Evolutionary conservation across 2,113 vertebrate species (phyloP), one percentile per base, ranked within the genome.

Genomic region (Regulus satrapa): DNA sequence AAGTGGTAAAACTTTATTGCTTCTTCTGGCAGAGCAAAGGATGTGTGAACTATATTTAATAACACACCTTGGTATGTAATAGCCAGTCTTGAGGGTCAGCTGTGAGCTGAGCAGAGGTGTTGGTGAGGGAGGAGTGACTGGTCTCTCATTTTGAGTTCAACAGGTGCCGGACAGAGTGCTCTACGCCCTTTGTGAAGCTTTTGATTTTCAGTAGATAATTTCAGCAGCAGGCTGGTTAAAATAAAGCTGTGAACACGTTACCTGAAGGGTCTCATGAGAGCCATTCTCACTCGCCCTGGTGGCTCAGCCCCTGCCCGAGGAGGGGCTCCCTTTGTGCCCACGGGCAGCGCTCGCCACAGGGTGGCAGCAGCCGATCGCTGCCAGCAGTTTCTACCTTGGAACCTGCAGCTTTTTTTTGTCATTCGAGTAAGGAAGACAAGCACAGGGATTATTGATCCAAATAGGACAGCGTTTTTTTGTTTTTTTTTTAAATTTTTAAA

Each of bases 301-400:
- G 58, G 48, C 6, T 89, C 48, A 36, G 56, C 26, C 7, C 9
- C 21, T 83, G 36, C 66, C 1, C 1, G 40, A 21, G 75, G 10
- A 74, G 46, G 36, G 49, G 3, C 41, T 34, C 3, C 23, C n/a
- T n/a, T n/a, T n/a, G n/a, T n/a, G n/a, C n/a, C n/a, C n/a, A n/a
- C n/a, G n/a, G n/a, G n/a, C n/a, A n/a, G n/a, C n/a, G n/a, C n/a
- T n/a, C n/a, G n/a, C 94, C 95, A 81, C 68, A 38, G 54, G 96
- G 78, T 16, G 52, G 95, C 95, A 95, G 73, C 67, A 95, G 73
- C 67, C 12, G 5, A 34, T 90, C 55, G 3, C 40, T 75, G 29
- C 54, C 31, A 43, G 67, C 10, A 6, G 31, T 45, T 4, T 5
- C n/a, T 49, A 46, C 28, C 46, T 52, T 45, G 14, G n/a, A 66